Evolutionary conservation across 2,797 vertebrate genomes (phyloP).

Genomic region (Chiroxiphia lanceolata): DNA sequence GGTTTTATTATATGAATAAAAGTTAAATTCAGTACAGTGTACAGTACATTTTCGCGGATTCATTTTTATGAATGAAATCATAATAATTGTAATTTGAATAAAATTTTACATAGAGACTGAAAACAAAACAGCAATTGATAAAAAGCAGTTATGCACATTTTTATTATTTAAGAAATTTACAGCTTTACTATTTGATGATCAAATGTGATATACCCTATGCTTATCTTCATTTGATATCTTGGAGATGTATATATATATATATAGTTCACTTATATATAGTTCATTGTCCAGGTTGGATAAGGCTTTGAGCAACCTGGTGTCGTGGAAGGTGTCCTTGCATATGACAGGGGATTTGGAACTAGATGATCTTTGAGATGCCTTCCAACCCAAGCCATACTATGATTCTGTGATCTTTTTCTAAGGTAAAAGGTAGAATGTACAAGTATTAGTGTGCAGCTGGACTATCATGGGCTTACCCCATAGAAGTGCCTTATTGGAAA

Average conservation of each 20-base stretch:
- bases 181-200: not conserved
- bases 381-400: not conserved
- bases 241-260: not conserved
- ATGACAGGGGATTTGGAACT: not conserved
- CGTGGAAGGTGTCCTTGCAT: not conserved
- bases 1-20: not conserved
- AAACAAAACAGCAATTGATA: not conserved
- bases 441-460: not conserved
- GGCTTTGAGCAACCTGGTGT: not conserved
- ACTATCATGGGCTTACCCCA: not conserved
- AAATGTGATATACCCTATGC: not conserved
- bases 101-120: not conserved
- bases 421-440: not conserved
- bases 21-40: not conserved
- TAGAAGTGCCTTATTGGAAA: not conserved
- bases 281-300: not conserved
- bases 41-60: not conserved
- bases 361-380: not conserved
- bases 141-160: not conserved
- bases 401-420: not conserved
- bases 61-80: not conserved
- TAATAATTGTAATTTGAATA: not conserved
- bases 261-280: not conserved
- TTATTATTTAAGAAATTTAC: not conserved
- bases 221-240: not conserved